phyloP scores from a whole-genome alignment of 2,113 vertebrate genomes.

The Talpa occidentalis region DNA sequence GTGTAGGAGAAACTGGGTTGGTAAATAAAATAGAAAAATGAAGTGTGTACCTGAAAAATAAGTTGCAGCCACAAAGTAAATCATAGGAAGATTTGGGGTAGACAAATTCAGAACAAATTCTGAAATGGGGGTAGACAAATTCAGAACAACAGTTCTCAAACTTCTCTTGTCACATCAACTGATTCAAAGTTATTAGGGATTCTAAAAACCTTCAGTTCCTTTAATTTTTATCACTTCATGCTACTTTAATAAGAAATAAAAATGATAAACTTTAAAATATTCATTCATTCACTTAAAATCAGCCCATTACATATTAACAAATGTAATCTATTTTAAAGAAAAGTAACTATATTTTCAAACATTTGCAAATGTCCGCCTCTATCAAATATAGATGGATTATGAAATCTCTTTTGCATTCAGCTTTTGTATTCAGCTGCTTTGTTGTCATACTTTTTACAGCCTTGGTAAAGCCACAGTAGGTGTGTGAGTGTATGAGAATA shows the following conservation, averaged over 20 bases:
- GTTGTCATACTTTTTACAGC: fast-evolving
- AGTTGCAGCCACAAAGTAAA: not conserved
- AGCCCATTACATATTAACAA: not conserved
- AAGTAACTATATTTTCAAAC: not conserved
- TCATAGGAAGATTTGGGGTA: not conserved
- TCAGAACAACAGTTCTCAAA: not conserved
- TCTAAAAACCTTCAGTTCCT: not conserved
- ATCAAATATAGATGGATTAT: not conserved
- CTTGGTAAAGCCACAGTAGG: not conserved
- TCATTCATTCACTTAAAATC: not conserved
- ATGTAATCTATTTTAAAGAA: not conserved
- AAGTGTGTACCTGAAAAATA: not conserved
- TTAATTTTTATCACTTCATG: not conserved
- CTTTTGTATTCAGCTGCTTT: not conserved
- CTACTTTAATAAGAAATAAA: not conserved
- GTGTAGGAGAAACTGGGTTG: fast-evolving
- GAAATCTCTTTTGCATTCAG: not conserved
- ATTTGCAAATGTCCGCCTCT: not conserved
- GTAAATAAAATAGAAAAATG: not conserved
- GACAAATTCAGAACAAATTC: not conserved
- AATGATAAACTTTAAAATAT: not conserved
- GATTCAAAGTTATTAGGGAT: not conserved
- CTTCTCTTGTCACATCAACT: not conserved
- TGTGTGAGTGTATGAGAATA: not conserved
- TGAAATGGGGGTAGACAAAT: not conserved